Conservation (phyloP, 2,797 vertebrate species). For the Anguilla marmorata region DNA sequence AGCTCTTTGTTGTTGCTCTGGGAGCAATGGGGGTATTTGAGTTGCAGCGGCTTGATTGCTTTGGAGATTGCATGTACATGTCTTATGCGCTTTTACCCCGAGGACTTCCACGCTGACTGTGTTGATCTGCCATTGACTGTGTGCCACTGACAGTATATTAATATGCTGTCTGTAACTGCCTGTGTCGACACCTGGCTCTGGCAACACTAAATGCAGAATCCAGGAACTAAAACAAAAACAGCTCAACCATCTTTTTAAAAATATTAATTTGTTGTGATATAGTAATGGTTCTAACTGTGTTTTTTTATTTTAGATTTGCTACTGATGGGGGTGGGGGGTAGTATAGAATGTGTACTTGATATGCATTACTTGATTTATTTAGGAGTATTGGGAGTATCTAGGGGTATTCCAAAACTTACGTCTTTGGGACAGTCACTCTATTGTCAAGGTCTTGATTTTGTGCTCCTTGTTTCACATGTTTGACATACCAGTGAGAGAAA, state of each 20-base stretch:
- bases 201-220: background rate
- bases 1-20: slow-evolving; percentile 70
- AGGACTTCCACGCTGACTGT: background rate
- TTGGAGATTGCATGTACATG: slow-evolving; percentile 47
- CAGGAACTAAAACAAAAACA: background rate
- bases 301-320: no score
- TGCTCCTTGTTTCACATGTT: background rate
- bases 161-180: background rate
- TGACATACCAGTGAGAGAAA: background rate
- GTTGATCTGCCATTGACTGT: background rate
- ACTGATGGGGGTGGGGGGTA: no score
- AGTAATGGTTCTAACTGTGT: background rate
- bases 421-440: background rate
- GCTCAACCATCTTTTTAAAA: background rate
- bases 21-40: slow-evolving; percentile 74
- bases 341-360: no score
- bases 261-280: background rate
- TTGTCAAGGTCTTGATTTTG: background rate
- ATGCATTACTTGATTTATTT: no score
- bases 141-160: background rate
- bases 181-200: background rate
- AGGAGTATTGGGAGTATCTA: no score
- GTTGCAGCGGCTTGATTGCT: slow-evolving; percentile 70
- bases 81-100: background rate
- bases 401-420: background rate